Evolutionary conservation across 92 coral and sea anemone genomes (phyloP).

Genomic region (Zoanthus sansibaricus): DNA sequence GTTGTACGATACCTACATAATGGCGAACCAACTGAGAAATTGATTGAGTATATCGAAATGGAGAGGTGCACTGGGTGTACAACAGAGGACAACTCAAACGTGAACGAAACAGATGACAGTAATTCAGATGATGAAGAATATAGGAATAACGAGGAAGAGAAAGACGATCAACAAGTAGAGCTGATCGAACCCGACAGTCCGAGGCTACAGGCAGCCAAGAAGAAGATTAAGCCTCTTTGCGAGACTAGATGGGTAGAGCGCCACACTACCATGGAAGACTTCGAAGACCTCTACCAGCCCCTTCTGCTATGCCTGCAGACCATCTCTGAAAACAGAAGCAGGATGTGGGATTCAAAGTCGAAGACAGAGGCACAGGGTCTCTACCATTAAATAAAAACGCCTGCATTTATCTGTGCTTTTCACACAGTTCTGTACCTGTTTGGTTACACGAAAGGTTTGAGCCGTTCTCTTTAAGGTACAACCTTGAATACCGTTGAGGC

Average conservation of each 20-base stretch:
- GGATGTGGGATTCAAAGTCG: constrained; percentile 63
- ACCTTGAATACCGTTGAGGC: constrained; percentile 62
- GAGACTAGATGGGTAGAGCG: constrained; percentile 73
- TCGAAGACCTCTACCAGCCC: constrained; percentile 63
- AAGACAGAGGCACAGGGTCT: constrained; percentile 68
- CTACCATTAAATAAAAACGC: constrained; percentile 56
- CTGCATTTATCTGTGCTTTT: constrained; percentile 63
- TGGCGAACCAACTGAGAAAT: too few species aligned
- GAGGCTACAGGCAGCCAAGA: constrained; percentile 56
- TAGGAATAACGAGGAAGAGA: constrained; percentile 5
- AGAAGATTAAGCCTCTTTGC: constrained; percentile 31
- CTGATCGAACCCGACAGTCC: constrained; percentile 57
- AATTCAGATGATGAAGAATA: constrained; percentile 46
- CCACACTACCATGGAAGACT: constrained; percentile 69
- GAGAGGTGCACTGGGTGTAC: background rate
- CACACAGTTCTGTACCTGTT: constrained; percentile 59
- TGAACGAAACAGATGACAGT: constrained; percentile 6
- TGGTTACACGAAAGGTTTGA: constrained; percentile 61
- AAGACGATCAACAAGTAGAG: constrained; percentile 7
- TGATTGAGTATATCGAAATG: too few species aligned
- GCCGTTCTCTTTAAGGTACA: constrained; percentile 70
- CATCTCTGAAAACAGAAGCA: constrained; percentile 45
- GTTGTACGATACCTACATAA: too few species aligned
- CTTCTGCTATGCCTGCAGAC: constrained; percentile 57
- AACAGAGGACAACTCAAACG: background rate